These are phyloP conservation scores for Mimachlamys varia DNA, from an alignment of 2,888 invertebrate species.

Conservation along the genomic window DNA sequence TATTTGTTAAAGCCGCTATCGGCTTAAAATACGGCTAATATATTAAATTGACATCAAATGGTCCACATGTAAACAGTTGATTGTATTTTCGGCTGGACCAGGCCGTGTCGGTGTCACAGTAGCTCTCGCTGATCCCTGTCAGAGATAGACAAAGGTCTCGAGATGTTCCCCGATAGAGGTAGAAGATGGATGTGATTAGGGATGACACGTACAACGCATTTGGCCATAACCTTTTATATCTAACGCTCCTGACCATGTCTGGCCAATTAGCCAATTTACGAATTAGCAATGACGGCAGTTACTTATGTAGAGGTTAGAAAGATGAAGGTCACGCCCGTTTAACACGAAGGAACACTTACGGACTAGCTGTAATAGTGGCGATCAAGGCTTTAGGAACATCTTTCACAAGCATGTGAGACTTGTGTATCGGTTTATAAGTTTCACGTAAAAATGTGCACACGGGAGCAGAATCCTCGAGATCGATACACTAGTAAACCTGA, in stretches of 20 bases:
- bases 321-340: neutral
- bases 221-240: neutral
- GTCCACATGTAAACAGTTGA: neutral
- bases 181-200: neutral
- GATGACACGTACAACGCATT: slow-evolving; percentile 14
- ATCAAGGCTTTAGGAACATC: neutral
- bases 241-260: neutral
- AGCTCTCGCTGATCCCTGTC: neutral
- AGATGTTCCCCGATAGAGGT: neutral
- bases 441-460: neutral
- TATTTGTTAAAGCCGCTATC: neutral
- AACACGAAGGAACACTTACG: neutral
- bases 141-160: neutral
- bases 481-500: neutral
- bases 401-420: neutral
- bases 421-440: neutral
- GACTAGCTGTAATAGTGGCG: neutral
- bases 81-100: neutral
- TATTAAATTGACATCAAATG: too few relatives aligned
- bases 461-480: neutral
- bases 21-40: neutral
- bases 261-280: neutral
- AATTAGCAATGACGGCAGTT: slow-evolving; percentile 8
- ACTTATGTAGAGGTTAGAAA: neutral
- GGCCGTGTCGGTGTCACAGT: neutral